phyloP scores from a whole-genome alignment of 2,888 invertebrate species.

The Andrena fulva region DNA sequence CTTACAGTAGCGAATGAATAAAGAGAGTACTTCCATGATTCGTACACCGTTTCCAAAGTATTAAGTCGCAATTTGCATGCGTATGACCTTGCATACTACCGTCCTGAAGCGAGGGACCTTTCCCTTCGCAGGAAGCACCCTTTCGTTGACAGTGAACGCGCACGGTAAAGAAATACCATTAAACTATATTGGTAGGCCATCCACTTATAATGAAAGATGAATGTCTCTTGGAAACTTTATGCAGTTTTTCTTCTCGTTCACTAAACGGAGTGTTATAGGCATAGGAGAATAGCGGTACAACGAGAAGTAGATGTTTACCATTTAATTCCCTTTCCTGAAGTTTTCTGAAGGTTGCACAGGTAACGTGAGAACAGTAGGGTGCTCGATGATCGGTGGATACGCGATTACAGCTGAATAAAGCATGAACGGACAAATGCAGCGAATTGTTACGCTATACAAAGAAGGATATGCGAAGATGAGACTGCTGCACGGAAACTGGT shows the following conservation, averaged over 20 bases:
- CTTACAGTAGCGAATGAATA: constrained; percentile 7
- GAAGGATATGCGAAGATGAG: no score
- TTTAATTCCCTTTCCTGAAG: not conserved
- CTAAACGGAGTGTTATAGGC: not conserved
- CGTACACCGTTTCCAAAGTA: not conserved
- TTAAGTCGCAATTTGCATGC: not conserved
- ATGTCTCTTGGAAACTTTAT: not conserved
- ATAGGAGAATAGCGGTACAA: not conserved
- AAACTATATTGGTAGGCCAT: not conserved
- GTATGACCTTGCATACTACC: not conserved
- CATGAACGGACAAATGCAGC: not conserved
- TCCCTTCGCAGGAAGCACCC: not conserved
- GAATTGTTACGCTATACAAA: not conserved
- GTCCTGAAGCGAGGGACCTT: no score
- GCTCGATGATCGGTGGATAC: not conserved
- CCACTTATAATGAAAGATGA: not conserved
- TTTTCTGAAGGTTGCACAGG: not conserved
- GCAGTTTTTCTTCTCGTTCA: not conserved
- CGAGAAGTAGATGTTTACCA: not conserved
- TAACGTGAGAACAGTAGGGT: not conserved
- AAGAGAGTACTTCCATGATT: not conserved
- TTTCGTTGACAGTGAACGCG: not conserved
- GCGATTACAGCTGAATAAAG: constrained; percentile 29
- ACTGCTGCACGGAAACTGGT: not conserved
- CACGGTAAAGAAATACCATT: not conserved